Evolutionary conservation across 2,888 invertebrate species (phyloP), one percentile per base, ranked within the genome.

Genomic region (Invenusta paracnida): DNA sequence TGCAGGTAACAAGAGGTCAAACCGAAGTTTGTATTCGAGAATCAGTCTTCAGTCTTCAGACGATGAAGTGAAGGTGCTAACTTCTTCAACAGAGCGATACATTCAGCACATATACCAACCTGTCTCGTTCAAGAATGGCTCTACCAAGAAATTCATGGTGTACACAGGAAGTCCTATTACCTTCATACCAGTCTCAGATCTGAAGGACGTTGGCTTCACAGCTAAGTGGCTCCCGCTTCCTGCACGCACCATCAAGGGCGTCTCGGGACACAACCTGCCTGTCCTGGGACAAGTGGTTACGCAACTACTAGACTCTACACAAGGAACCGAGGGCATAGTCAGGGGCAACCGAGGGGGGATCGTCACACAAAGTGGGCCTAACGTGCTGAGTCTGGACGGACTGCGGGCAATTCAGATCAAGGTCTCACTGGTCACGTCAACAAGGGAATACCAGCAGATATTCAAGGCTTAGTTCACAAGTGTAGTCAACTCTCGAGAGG

Each of bases 231-330:
- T 79, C 23, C 5, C 5, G 23, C 23, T 25, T 79, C 5, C 79
- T 13, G 13, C 5, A 5, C 13, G 5, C 13, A 79, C 27, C 5
- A 79, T 79, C 79, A 79, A 23, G 13, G 79, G 79, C 29, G 79
- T 79, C 23, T 79, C 23, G 11, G 79, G 79, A 27, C 79, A 79
- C 23, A 5, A 11, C 5, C 79, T 13, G 5, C 5, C 11, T 13
- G 79, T 79, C 5, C 79, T 23, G 29, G 79, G 79, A 79, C 79
- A 79, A 79, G 23, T 79, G n/a, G n/a, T n/a, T n/a, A n/a, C n/a
- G n/a, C n/a, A n/a, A n/a, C n/a, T n/a, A n/a, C n/a, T n/a, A n/a
- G n/a, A n/a, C n/a, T n/a, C n/a, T n/a, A n/a, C n/a, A n/a, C n/a
- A n/a, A n/a, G n/a, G n/a, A n/a, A n/a, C n/a, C n/a, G n/a, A n/a